These are phyloP conservation scores for Carterocephalus palaemon DNA, from an alignment of 2,888 invertebrate genomes.

Conservation along the genomic window DNA sequence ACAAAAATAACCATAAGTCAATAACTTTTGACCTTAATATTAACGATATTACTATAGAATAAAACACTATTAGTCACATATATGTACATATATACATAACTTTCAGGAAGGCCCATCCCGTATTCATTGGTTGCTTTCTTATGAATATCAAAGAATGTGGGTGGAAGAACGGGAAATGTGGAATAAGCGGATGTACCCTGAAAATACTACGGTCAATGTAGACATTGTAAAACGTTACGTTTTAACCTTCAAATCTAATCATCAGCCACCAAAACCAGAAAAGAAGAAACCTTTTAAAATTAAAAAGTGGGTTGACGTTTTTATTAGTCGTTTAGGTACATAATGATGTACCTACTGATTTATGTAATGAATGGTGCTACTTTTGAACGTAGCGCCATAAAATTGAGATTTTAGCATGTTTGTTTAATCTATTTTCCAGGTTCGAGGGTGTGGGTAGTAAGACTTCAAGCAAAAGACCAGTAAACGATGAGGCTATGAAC, in stretches of 20 bases:
- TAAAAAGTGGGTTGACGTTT: conserved; percentile 73
- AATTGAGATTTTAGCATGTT: too few species aligned
- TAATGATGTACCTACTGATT: background rate
- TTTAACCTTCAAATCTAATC: conserved; percentile 62
- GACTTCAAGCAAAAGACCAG: conserved; percentile 47
- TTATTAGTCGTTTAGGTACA: too few species aligned
- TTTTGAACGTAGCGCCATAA: too few species aligned
- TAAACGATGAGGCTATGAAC: conserved; percentile 57
- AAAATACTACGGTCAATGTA: conserved; percentile 60
- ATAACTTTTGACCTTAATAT: too few species aligned
- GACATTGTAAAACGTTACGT: conserved; percentile 71
- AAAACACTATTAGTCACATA: background rate
- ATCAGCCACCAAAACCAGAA: conserved; percentile 64
- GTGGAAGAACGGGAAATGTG: conserved; percentile 74
- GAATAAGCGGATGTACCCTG: conserved; percentile 76
- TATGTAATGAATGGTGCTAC: background rate
- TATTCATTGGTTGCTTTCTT: conserved; percentile 71
- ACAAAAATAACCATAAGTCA: too few species aligned
- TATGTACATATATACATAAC: background rate
- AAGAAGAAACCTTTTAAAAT: conserved; percentile 71
- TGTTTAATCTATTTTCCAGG: conserved; percentile 38
- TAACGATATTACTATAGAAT: too few species aligned
- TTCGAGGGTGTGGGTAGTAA: conserved; percentile 56
- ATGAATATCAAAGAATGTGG: conserved; percentile 80
- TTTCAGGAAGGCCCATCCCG: conserved; percentile 60